phyloP scores from a whole-genome alignment of 35 echinoderm and acorn worm genomes.

The Heliocidaris tuberculata region DNA sequence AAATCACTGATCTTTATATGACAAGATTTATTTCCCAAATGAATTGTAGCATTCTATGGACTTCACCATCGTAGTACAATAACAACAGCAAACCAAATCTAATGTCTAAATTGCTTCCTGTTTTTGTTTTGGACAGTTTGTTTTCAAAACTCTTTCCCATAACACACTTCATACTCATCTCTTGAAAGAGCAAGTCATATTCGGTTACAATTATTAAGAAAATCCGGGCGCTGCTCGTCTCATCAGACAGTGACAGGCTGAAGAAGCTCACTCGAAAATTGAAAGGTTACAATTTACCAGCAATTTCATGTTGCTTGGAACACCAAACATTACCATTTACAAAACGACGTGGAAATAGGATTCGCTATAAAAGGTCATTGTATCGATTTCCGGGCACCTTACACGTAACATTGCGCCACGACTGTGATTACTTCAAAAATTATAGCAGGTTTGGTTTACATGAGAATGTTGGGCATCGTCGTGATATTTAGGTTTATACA shows the following conservation, averaged over 20 bases:
- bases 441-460: neutral
- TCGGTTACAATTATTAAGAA: neutral
- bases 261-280: neutral
- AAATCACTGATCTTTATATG: neutral
- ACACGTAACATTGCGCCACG: neutral
- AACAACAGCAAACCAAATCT: neutral
- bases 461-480: neutral
- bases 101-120: neutral
- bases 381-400: neutral
- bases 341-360: neutral
- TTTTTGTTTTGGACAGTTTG: neutral
- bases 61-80: neutral
- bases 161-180: neutral
- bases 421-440: neutral
- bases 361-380: neutral
- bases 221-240: neutral
- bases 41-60: neutral
- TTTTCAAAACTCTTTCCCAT: neutral
- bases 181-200: neutral
- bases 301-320: neutral
- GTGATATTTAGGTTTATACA: neutral
- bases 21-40: neutral
- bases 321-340: neutral
- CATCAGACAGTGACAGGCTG: neutral
- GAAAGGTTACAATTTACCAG: neutral